Conservation (phyloP, 2,888 invertebrate species). For the Drosophila bunnanda region DNA sequence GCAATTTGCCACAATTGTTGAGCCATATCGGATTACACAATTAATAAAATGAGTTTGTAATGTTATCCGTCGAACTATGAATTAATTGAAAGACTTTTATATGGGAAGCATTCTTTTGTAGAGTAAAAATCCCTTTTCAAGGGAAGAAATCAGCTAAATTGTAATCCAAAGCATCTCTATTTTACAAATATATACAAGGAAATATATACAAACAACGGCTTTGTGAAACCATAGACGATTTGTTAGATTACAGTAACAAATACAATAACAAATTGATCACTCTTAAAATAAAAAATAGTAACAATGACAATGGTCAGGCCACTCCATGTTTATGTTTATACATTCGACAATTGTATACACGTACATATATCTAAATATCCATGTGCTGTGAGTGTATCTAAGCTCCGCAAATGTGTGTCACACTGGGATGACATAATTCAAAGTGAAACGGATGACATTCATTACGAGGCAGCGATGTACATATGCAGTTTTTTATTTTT, state of each 20-base stretch:
- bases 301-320: slow-evolving; percentile 33
- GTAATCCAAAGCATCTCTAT: not conserved
- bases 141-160: not conserved
- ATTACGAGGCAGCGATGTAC: slow-evolving; percentile 56
- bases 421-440: slow-evolving; percentile 75
- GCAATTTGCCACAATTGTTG: slow-evolving; percentile 27
- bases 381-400: slow-evolving; percentile 16
- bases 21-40: slow-evolving; percentile 28
- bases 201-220: slow-evolving; percentile 68
- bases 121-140: not conserved
- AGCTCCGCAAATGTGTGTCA: slow-evolving; percentile 51
- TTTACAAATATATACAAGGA: not conserved
- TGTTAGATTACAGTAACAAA: slow-evolving; percentile 24
- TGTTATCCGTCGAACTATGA: not conserved
- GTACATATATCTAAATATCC: not conserved
- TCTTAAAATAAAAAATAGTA: too few relatives aligned
- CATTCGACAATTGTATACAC: slow-evolving; percentile 7
- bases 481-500: slow-evolving; percentile 29
- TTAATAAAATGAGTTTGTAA: slow-evolving; percentile 5
- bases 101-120: not conserved
- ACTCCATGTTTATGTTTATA: slow-evolving; percentile 22
- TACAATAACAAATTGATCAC: too few relatives aligned
- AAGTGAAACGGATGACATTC: slow-evolving; percentile 81
- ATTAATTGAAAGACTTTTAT: not conserved
- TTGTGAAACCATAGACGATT: slow-evolving; percentile 33